phyloP scores from a whole-genome alignment of 2,888 invertebrate genomes.

The Tridacna crocea region DNA sequence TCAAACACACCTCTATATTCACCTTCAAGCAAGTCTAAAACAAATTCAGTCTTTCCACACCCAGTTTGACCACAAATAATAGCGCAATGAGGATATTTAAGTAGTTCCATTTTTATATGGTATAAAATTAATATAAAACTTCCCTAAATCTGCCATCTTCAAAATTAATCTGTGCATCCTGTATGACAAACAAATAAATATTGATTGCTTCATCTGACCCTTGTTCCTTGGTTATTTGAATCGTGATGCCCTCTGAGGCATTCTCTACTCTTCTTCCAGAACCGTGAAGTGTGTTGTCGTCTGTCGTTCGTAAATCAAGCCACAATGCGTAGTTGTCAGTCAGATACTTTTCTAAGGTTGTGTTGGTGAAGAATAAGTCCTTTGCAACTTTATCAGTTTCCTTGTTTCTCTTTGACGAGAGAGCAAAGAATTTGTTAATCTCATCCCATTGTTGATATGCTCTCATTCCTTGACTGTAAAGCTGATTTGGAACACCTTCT shows the following conservation, averaged over 20 bases:
- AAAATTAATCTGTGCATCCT: constrained; percentile 58
- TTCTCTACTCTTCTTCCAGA: constrained; percentile 54
- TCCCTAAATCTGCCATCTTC: too few relatives aligned
- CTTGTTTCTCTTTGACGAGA: constrained; percentile 27
- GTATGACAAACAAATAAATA: constrained; percentile 53
- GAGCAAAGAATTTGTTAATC: constrained; percentile 45
- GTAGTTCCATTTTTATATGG: constrained; percentile 36
- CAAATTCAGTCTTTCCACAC: too few relatives aligned
- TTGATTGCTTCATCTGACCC: constrained; percentile 40
- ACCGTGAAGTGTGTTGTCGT: constrained; percentile 58
- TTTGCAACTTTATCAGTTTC: constrained; percentile 36
- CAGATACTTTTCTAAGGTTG: constrained; percentile 38
- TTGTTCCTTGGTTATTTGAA: constrained; percentile 38
- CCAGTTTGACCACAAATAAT: too few relatives aligned
- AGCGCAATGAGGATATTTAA: constrained; percentile 54
- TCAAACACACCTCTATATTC: too few relatives aligned
- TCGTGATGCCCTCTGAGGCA: constrained; percentile 46
- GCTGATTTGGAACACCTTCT: too few relatives aligned
- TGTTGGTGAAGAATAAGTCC: constrained; percentile 30
- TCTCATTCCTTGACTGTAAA: too few relatives aligned
- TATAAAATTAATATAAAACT: too few relatives aligned
- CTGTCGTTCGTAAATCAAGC: constrained; percentile 45
- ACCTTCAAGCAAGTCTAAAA: too few relatives aligned
- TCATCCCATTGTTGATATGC: too few relatives aligned
- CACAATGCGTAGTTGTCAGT: constrained; percentile 42